Evolutionary conservation across 2,113 vertebrate genomes (phyloP), one percentile per base, ranked within the genome.

Genomic region (Pseudopodoces humilis): DNA sequence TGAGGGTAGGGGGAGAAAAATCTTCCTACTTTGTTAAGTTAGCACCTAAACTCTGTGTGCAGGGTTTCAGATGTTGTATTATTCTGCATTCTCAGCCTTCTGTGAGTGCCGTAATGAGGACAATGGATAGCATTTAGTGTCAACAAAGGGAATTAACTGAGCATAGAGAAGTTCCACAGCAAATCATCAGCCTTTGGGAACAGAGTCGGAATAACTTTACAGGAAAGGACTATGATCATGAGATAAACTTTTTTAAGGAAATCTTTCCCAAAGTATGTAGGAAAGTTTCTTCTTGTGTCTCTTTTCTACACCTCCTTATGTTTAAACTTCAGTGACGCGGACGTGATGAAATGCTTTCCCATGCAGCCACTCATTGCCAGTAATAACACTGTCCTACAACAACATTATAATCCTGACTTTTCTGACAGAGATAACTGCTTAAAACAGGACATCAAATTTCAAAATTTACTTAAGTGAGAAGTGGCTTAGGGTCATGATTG

Each of bases 151-250:
- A 88, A 76, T 20, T 16, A 76, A 33, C 10, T 23, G 21, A 78
- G 23, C 16, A 6, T 8, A 28, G n/a, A 81, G 22, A 53, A 44
- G 22, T 39, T 86, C 63, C 14, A 15, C 27, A 76, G 41, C 35
- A 86, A 65, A 21, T 33, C 43, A 20, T 70, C 49, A 81, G 21
- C 25, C 16, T 69, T 69, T 83, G 11, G 27, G 20, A 77, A 9
- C 8, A 62, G 21, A 15, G 30, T 33, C 23, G 41, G 62, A 33
- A 16, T 18, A 77, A 46, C 21, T 52, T 77, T 39, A 9, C 39
- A 60, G 64, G 19, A 86, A 69, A 72, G 13, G 4, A 52, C 31
- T 56, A 18, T 0, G 0, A n/a, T 11, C 14, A 39, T 20, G 14
- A 88, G 18, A 72, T 6, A 58, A 41, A 7, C 4, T 92, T 37